Base-by-base conservation (phyloP, 2,797 vertebrate species). In the Eospalax fontanierii region DNA sequence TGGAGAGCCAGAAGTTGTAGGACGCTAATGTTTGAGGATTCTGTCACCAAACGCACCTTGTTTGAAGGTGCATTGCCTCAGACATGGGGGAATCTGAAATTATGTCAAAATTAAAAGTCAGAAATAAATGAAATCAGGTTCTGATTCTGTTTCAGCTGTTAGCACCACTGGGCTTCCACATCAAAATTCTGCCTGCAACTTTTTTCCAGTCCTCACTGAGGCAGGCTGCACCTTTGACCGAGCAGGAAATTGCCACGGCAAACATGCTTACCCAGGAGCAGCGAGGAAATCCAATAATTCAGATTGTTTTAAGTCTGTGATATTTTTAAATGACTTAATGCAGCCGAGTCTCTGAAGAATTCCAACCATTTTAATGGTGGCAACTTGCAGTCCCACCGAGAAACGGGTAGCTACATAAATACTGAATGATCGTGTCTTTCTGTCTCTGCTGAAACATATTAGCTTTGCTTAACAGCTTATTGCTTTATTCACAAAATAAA, bases 361-460 rank as follows among this genome's bases (percentile, higher is more conserved):
- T 96, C 94, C 2, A 3, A 73, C 96, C 94, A 97, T 96, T 97
- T 96, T 83, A 96, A 94, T 90, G 89, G 90, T 84, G 89, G 91
- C 93, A 59, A 4, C 5, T 91, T 84, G 89, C 95, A 80, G 93
- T 94, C 90, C 88, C 97, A 61, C 87, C 50, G 95, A 89, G 66
- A 0, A 95, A 57, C 4, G 43, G 38, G 78, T 84, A 82, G 76
- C 40, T 89, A 80, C 35, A 95, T 66, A 96, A 96, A 98, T 97
- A 97, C 93, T 95, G 96, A 96, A 97, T 97, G 96, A 97, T 95
- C 28, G 38, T 95, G 96, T 97, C 97, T 97, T 96, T 97, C 97
- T 97, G 96, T 97, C 96, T 97, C 82, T 68, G 95, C 96, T 92
- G 88, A 96, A 96, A 97, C 95, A 95, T 96, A 97, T 97, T 97